Evolutionary conservation across 37 sponge, comb jelly and placozoan species (phyloP), one percentile per base, ranked within the genome.

Genomic region (Petrosia ficiformis): DNA sequence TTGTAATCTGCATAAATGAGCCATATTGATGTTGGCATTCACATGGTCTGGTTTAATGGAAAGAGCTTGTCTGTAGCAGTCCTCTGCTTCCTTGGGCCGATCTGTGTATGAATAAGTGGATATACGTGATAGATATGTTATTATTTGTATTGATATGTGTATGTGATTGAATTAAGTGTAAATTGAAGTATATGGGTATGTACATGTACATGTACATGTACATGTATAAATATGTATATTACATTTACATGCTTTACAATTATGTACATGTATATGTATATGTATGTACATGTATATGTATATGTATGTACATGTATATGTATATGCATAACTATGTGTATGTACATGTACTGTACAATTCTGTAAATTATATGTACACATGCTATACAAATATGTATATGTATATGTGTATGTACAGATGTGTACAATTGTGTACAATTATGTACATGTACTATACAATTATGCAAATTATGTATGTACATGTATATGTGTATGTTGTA

Each of bases 21-120:
- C 93, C 73, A 78, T 74, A 65, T 87, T 87, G 0, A 79, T 87
- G 71, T 87, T 87, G 22, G 88, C 88, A 80, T 80, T 73, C 24
- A 83, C 60, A 65, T 87, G 87, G 40, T 83, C 85, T 34, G 78
- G 59, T 22, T 92, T 87, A 59, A 84, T 58, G 31, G 70, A 57
- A 41, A 92, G 61, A 58, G 93, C 93, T 24, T 39, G 73, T 37
- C 42, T 57, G 67, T 88, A 92, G 71, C 80, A 74, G 1, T 70
- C 71, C 70, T 92, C 93, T 0, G 93, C 93, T 57, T 92, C 93
- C 42, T 71, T 21, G 16, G 93, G 24, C 52, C 80, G 65, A 56
- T 73, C 78, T 81, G 22, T 44, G n/a, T 4, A 61, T 8, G 54
- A 48, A 48, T 14, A 48, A 48, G 54, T 48, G 54, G 54, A 19